These are phyloP conservation scores for Tuberolachnus salignus DNA, from an alignment of 2,888 invertebrate species.

Conservation along the genomic window DNA sequence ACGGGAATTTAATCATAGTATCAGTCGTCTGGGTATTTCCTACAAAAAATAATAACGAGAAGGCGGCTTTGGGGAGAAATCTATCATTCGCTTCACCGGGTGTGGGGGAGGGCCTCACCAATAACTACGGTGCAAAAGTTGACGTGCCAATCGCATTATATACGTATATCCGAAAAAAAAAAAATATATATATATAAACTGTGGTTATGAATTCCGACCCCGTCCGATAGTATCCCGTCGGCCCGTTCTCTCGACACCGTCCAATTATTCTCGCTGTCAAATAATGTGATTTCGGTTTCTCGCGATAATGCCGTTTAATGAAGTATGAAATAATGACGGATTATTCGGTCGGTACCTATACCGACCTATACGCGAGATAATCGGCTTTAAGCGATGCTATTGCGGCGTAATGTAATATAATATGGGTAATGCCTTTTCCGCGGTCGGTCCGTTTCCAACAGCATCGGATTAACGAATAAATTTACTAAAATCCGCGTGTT, in stretches of 20 bases:
- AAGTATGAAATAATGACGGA: slow-evolving; percentile 53
- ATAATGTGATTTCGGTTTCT: slow-evolving; percentile 36
- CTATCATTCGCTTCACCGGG: no score
- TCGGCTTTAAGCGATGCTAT: slow-evolving; percentile 49
- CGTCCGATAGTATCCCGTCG: no score
- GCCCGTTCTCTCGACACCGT: no score
- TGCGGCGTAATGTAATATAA: slow-evolving; percentile 31
- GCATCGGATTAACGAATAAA: slow-evolving; percentile 34
- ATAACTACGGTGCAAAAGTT: no score
- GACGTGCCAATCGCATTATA: no score
- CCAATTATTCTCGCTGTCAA: background rate
- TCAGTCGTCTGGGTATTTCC: no score
- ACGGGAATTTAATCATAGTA: no score
- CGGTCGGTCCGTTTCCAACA: slow-evolving; percentile 7
- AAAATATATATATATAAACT: no score
- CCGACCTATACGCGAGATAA: slow-evolving; percentile 14
- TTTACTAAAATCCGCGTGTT: slow-evolving; percentile 39
- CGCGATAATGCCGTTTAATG: slow-evolving; percentile 50
- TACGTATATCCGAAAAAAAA: no score
- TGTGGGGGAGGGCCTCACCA: no score
- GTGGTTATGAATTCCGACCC: background rate
- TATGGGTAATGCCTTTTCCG: background rate
- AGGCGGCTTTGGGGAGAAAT: no score
- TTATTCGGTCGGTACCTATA: slow-evolving; percentile 26
- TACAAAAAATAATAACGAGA: no score